phyloP scores from a whole-genome alignment of 2,888 invertebrate species.

The Dichetophora obliterata region DNA sequence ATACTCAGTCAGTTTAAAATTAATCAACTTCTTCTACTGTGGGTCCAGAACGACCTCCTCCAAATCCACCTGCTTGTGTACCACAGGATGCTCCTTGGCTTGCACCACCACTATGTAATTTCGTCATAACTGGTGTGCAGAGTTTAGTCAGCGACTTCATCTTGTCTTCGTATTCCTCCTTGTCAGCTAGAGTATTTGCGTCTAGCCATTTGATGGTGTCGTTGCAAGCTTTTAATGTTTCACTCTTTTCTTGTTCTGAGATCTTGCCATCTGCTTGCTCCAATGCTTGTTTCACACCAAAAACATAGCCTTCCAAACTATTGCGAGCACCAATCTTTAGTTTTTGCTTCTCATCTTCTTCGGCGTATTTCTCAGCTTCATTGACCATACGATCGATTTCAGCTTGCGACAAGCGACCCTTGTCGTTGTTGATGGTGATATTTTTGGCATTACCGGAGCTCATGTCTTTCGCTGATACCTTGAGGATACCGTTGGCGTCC shows the following conservation, averaged over 20 bases:
- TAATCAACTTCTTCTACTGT: slow-evolving; percentile 60
- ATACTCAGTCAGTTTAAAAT: slow-evolving; percentile 23
- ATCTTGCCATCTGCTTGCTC: slow-evolving; percentile 77
- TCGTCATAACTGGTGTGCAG: slow-evolving; percentile 72
- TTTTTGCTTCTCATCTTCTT: slow-evolving; percentile 79
- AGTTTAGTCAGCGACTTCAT: slow-evolving; percentile 63
- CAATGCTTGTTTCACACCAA: slow-evolving; percentile 79
- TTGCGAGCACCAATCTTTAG: slow-evolving; percentile 79
- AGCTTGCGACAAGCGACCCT: slow-evolving; percentile 81
- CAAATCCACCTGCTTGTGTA: slow-evolving; percentile 75
- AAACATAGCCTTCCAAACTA: slow-evolving; percentile 78
- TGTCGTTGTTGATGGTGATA: slow-evolving; percentile 86
- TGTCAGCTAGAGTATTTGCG: slow-evolving; percentile 80
- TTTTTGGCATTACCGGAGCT: slow-evolving; percentile 78
- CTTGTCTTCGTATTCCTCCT: slow-evolving; percentile 78
- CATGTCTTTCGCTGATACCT: slow-evolving; percentile 82
- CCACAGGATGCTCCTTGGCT: slow-evolving; percentile 24
- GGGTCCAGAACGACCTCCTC: slow-evolving; percentile 68
- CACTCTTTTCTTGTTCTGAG: slow-evolving; percentile 78
- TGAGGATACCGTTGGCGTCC: slow-evolving; percentile 94
- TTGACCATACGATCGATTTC: slow-evolving; percentile 84
- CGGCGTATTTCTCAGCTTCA: slow-evolving; percentile 79
- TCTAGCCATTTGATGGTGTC: slow-evolving; percentile 82
- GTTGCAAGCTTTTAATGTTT: slow-evolving; percentile 74
- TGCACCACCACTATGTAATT: slow-evolving; percentile 72